Percentiles rank a stretch among this genome's conserved stretches.
phyloP scores from a whole-genome alignment of 1,140 invertebrate species.

The Drosophila carrolli region DNA sequence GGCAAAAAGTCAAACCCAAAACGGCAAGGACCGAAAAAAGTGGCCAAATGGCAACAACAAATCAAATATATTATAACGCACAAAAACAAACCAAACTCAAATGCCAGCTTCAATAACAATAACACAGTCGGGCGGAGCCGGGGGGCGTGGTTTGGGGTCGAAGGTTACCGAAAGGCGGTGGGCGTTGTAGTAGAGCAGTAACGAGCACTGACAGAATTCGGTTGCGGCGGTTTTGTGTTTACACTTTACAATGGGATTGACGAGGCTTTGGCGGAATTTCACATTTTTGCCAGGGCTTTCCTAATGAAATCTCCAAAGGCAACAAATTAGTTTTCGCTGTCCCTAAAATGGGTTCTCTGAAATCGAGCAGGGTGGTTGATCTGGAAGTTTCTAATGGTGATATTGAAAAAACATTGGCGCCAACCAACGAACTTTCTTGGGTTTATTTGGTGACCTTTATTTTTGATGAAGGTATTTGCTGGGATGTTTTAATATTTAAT shows the following conservation, averaged over 20 bases:
- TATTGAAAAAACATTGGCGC: constrained; percentile 43
- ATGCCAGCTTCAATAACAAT: constrained; percentile 78
- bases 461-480: not conserved
- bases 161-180: not conserved
- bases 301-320: constrained; percentile 61
- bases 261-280: constrained; percentile 57
- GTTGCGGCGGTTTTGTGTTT: constrained; percentile 81
- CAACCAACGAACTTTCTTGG: not conserved
- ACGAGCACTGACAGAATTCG: constrained; percentile 68
- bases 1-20: constrained; percentile 72
- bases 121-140: constrained; percentile 46
- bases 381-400: constrained; percentile 21
- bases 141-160: constrained; percentile 5
- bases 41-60: constrained; percentile 72
- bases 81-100: constrained; percentile 81
- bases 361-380: constrained; percentile 15
- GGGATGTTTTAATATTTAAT: constrained; percentile 12
- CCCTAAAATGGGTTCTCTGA: constrained; percentile 37
- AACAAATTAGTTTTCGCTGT: constrained; percentile 56
- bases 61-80: constrained; percentile 80
- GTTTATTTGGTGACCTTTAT: not conserved
- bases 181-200: constrained; percentile 20
- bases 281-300: constrained; percentile 46
- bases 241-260: constrained; percentile 74
- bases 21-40: constrained; percentile 46